A percentile compares a stretch with the other conserved stretches of the same genome.
Conservation (phyloP, 1,140 invertebrate genomes). For the Drosophila yakuba region DNA sequence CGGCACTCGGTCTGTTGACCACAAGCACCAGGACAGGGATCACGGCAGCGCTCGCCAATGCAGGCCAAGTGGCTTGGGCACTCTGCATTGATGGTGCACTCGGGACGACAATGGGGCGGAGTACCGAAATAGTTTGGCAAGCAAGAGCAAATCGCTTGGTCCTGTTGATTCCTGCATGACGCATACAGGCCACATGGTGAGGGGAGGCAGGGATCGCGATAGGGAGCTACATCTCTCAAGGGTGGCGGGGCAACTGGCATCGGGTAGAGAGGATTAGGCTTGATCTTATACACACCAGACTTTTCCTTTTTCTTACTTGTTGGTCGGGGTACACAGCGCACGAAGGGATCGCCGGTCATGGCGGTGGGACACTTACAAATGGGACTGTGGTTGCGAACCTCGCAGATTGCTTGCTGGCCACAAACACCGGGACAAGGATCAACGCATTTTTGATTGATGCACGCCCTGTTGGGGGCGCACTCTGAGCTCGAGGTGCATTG, state of each 20-base stretch:
- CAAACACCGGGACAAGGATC: slow-evolving; percentile 92
- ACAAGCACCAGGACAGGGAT: slow-evolving; percentile 91
- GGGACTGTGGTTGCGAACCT: slow-evolving; percentile 90
- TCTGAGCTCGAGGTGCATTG: slow-evolving; percentile 91
- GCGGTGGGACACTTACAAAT: slow-evolving; percentile 90
- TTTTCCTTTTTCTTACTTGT: slow-evolving; percentile 85
- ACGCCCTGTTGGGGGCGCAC: slow-evolving; percentile 90
- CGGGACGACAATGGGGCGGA: slow-evolving; percentile 91
- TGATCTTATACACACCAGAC: background rate
- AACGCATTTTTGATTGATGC: slow-evolving; percentile 92
- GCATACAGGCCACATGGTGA: slow-evolving; percentile 93
- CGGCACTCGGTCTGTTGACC: slow-evolving; percentile 92
- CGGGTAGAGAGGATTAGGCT: slow-evolving; percentile 14
- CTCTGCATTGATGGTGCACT: slow-evolving; percentile 91
- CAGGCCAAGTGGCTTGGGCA: slow-evolving; percentile 90
- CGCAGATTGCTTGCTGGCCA: slow-evolving; percentile 90
- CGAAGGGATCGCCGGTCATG: slow-evolving; percentile 90
- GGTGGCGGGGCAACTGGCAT: slow-evolving; percentile 62
- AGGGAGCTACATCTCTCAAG: slow-evolving; percentile 65
- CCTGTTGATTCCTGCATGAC: slow-evolving; percentile 89
- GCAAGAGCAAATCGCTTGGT: slow-evolving; percentile 91
- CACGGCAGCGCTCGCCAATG: slow-evolving; percentile 88
- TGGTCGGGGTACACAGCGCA: slow-evolving; percentile 82
- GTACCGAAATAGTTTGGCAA: slow-evolving; percentile 89
- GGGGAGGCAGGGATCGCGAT: slow-evolving; percentile 87